A percentile compares a stretch with the other conserved stretches of the same genome.
phyloP scores from a whole-genome alignment of 2,113 vertebrate species.

The Alectura lathami region DNA sequence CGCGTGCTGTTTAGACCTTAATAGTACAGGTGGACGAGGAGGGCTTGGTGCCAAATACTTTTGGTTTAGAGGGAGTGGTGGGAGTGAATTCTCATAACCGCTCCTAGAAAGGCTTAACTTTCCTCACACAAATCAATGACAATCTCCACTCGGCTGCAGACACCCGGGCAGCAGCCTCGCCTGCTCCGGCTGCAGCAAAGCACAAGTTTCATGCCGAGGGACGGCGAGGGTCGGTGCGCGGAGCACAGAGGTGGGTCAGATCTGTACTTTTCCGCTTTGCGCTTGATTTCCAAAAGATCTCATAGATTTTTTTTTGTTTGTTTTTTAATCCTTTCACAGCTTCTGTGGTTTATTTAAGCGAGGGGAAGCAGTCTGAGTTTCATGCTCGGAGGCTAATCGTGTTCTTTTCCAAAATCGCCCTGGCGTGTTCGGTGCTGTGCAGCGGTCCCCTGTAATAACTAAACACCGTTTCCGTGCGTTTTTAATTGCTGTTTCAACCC shows the following conservation, averaged over 20 bases:
- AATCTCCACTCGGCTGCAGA: constrained; percentile 73
- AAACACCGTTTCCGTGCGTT: background rate
- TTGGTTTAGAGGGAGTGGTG: constrained; percentile 93
- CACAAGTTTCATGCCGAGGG: background rate
- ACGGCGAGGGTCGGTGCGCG: constrained; percentile 2
- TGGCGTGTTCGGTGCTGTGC: rapidly evolving
- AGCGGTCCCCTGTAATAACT: background rate
- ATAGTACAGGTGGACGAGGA: constrained; percentile 91
- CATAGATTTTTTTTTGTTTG: background rate
- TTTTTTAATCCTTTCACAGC: background rate
- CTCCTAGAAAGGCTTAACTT: constrained; percentile 88
- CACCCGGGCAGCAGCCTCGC: constrained; percentile 59
- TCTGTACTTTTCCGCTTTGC: background rate
- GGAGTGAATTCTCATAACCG: constrained; percentile 89
- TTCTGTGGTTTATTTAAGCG: background rate
- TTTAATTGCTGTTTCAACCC: constrained; percentile 17
- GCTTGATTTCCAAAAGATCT: rapidly evolving
- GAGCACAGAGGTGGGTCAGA: constrained; percentile 66
- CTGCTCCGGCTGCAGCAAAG: constrained; percentile 28
- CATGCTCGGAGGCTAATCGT: background rate
- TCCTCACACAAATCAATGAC: constrained; percentile 88
- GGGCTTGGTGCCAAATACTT: constrained; percentile 93
- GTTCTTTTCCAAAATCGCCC: background rate
- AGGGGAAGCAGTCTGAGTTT: background rate
- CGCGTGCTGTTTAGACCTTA: constrained; percentile 75